These are phyloP conservation scores for Antheraea assamensis DNA, from an alignment of 2,888 invertebrate genomes.

Conservation along the genomic window DNA sequence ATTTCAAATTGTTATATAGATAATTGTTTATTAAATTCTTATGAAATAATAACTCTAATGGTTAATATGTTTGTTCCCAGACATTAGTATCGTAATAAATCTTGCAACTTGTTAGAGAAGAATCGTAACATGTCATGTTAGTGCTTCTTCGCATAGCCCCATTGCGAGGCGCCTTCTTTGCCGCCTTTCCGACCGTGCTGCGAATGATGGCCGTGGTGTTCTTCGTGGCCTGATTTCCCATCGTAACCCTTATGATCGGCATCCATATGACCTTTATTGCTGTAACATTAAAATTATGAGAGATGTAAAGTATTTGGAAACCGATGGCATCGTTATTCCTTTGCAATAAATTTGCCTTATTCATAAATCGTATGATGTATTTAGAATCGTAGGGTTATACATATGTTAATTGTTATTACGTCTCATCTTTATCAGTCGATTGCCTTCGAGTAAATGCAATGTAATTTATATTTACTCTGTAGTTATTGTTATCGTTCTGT, in stretches of 20 bases:
- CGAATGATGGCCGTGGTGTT: constrained; percentile 82
- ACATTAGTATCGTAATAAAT: not conserved
- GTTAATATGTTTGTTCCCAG: not conserved
- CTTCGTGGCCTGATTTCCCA: constrained; percentile 83
- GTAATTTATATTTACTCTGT: too few species aligned
- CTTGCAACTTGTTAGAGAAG: not conserved
- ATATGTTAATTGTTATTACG: too few species aligned
- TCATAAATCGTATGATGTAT: not conserved
- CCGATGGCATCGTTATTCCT: too few species aligned
- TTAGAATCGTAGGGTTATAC: too few species aligned
- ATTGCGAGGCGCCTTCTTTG: constrained; percentile 78
- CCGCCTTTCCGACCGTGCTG: constrained; percentile 84
- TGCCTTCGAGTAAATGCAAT: too few species aligned
- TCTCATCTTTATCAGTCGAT: too few species aligned
- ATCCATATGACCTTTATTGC: constrained; percentile 85
- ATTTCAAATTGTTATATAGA: not conserved
- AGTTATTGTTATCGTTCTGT: too few species aligned
- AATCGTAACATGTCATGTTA: constrained; percentile 35
- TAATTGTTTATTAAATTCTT: not conserved
- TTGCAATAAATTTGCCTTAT: not conserved
- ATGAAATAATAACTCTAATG: not conserved
- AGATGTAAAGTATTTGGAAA: too few species aligned
- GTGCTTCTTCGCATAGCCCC: constrained; percentile 70
- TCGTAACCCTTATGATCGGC: constrained; percentile 85
- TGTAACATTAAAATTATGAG: constrained; percentile 31